Percentiles rank a stretch among this genome's conserved stretches.
Conservation (phyloP, 2,113 vertebrate genomes). For the Brachyhypopomus gauderio region DNA sequence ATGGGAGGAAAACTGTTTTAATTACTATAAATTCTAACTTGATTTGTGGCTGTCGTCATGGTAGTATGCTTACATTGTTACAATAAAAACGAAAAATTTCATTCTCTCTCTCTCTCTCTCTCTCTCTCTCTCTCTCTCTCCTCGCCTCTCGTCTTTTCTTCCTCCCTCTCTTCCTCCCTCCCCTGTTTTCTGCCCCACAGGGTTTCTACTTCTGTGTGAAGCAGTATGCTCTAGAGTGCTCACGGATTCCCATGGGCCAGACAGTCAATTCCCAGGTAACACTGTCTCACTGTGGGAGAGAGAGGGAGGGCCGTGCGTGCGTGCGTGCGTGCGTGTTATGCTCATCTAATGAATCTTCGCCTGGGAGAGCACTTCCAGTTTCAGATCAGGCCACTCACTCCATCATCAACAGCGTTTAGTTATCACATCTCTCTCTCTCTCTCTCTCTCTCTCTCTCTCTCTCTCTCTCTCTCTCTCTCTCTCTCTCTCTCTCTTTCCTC, state of each 20-base stretch:
- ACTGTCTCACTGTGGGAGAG: background rate
- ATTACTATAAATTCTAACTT: no score
- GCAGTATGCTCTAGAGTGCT: slow-evolving; percentile 96
- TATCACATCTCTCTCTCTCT: background rate
- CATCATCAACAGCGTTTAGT: background rate
- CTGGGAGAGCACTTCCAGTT: background rate
- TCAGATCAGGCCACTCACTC: background rate
- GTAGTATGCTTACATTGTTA: no score
- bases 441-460: background rate
- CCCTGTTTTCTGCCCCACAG: slow-evolving; percentile 62
- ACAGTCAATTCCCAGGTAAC: slow-evolving; percentile 98
- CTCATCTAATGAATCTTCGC: background rate
- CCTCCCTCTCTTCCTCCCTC: background rate
- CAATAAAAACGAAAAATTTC: background rate
- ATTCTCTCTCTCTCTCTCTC: background rate
- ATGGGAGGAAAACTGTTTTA: no score
- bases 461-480: background rate
- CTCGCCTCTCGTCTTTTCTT: background rate
- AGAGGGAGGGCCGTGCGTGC: background rate
- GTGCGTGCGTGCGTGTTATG: background rate
- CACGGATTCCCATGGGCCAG: slow-evolving; percentile 96
- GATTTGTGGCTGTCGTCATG: no score
- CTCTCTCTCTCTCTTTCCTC: slow-evolving; percentile 14
- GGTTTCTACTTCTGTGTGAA: slow-evolving; percentile 98
- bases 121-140: background rate